Evolutionary conservation across 2,888 invertebrate genomes (phyloP), one percentile per base, ranked within the genome.

Genomic region (Drosophila prostipennis): DNA sequence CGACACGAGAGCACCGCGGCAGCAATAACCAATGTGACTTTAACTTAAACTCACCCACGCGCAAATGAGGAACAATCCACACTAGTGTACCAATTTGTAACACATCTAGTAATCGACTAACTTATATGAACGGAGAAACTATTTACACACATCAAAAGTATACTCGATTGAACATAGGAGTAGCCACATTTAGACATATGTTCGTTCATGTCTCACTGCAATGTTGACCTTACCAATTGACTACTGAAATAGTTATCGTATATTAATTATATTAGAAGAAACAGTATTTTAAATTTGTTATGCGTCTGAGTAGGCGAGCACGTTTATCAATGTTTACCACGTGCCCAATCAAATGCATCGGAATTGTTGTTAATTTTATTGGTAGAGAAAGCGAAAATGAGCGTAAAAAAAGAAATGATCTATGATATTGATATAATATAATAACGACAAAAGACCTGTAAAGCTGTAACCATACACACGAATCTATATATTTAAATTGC

Each of bases 301-400:
- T 81, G 72, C 78, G 70, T 77, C 75, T 71, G 46, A 63, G 75
- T 46, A 72, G 69, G 54, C 68, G 65, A 53, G 77, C 77, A 77
- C 65, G 79, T 67, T 76, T 78, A 78, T 79, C 83, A 80, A 77
- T 65, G 67, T 81, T 80, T 74, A 77, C 65, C 72, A 72, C 56
- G 58, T 78, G 72, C 72, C 53, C 61, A 63, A 63, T 55, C 73
- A 72, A 72, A 72, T 74, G 77, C 85, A 71, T 80, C 64, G 77
- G 75, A 79, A 81, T 87, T 84, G 87, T 79, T 79, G 80, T 87
- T 87, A 72, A 84, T 77, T 80, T 81, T 71, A 84, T 80, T 80
- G 78, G 72, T 86, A 83, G 68, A 83, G 57, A 49, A 16, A 39
- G 37, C 16, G 13, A 3, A 19, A 72, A 45, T 40, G 45, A 58